Evolutionary conservation across 2,888 invertebrate species (phyloP), one percentile per base, ranked within the genome.

Genomic region (Cataglyphis altisquamis): DNA sequence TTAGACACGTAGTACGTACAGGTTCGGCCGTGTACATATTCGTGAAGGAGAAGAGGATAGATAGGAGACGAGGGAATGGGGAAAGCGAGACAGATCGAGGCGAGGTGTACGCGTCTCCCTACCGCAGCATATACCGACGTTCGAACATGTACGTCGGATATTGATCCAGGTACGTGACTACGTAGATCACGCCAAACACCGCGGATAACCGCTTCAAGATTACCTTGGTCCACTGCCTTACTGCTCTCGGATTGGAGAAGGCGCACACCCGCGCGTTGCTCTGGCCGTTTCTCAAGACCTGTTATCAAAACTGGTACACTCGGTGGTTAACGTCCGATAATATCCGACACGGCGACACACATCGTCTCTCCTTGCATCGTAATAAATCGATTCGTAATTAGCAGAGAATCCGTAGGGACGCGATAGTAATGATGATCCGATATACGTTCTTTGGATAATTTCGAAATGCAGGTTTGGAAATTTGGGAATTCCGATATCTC

Each of bases 221-320:
- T 88, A 90, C 88, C 91, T 90, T 91, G 91, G 92, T 89, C 92
- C 90, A 90, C 88, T 92, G 91, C 88, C 90, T 92, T 91, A 90
- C 89, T 89, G 90, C 87, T 84, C 81, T 64, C 80, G 85, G 85
- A 84, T 84, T 82, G 83, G 80, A 66, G 83, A 68, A 82, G 90
- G 63, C 86, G 57, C 78, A 45, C 84, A 67, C 78, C 41, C 57
- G 32, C 78, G 57, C 72, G 41, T 41, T 68, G 52, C 78, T 48
- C 48, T 21, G 73, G 25, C 32, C 52, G 29, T 60, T 78, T 62
- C 74, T 75, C 75, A 57, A 82, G 88, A 86, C 85, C 90, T 86
- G 90, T 91, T 89, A 90, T 91, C 90, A 89, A 90, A 91, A 91
- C 91, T 89, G 86, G 88, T 85, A 90, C 86, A 57, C 68, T 74